Evolutionary conservation across 2,888 invertebrate species (phyloP).

Genomic region (Andrena fulva): DNA sequence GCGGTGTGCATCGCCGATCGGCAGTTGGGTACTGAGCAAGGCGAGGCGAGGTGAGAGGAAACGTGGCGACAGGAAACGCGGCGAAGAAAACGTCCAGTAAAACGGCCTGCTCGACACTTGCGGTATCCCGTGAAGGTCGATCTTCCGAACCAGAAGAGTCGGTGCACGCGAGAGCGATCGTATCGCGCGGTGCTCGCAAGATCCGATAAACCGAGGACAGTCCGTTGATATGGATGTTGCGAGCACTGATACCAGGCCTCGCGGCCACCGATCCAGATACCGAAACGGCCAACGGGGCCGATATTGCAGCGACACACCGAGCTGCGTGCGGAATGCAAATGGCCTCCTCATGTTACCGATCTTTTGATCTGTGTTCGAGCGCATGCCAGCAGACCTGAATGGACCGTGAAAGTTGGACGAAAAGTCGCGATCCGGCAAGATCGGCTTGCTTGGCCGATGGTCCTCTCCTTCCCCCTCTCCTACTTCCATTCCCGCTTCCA

Average conservation of each 20-base stretch:
- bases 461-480: neutral
- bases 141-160: conserved; percentile 56
- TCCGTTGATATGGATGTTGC: conserved; percentile 50
- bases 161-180: conserved; percentile 24
- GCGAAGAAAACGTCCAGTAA: conserved; percentile 59
- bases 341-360: too few relatives aligned
- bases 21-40: neutral
- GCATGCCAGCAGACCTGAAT: too few relatives aligned
- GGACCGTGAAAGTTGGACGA: neutral
- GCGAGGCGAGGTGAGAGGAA: conserved; percentile 18
- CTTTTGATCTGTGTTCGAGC: too few relatives aligned
- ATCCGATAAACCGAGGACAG: conserved; percentile 32
- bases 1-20: conserved; percentile 33
- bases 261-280: conserved; percentile 36
- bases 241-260: conserved; percentile 23
- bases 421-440: conserved; percentile 19
- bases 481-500: neutral
- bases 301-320: neutral
- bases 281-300: conserved; percentile 16
- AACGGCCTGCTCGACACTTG: conserved; percentile 46
- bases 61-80: conserved; percentile 57
- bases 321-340: neutral
- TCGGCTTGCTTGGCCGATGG: conserved; percentile 14
- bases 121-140: conserved; percentile 61
- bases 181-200: conserved; percentile 39